Base-by-base conservation (phyloP, 2,888 invertebrate genomes). In the Torymus auratus region DNA sequence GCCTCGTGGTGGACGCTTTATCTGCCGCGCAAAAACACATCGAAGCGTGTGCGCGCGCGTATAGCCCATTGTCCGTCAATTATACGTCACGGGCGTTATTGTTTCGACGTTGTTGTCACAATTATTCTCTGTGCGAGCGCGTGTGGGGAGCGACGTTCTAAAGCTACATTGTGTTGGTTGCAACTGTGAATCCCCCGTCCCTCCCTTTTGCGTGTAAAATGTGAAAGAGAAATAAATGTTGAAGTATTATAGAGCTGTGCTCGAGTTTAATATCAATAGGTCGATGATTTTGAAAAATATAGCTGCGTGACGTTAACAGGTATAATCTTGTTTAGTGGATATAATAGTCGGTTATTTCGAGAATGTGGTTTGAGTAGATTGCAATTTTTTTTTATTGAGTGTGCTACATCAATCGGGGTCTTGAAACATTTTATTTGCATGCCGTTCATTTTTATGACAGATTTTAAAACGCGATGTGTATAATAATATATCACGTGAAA, bases 81-180 rank as follows among this genome's bases (percentile, higher is more conserved):
- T 81, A 73, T 12, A 78, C 67, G 56, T 78, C 78, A 78, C 58
- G n/a, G 56, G 52, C 52, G 58, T 52, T 80, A 80, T 75, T 80
- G 70, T 75, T 75, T 74, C 64, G 28, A 62, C 55, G 56, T 69
- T 70, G 60, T 52, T 69, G 73, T 78, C 41, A 28, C 76, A 53
- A 62, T 58, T 71, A 61, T 77, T 56, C 50, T 62, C 20, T 71
- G 10, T 17, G 13, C 41, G 7, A 5, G 41, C 41, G 41, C 41
- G 41, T 41, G 41, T 7, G 5, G 41, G 41, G 41, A 41, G 41
- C 41, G 1, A 5, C 41, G 41, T 41, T 71, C 20, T 12, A 58
- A 71, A 60, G 13, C 2, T 20, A 60, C n/a, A 61, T 62, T 62
- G 12, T 56, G 10, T 61, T 2, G 17, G 13, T 2, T 72, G 17